phyloP scores from a whole-genome alignment of 2,113 vertebrate genomes.

The Xiphophorus couchianus region DNA sequence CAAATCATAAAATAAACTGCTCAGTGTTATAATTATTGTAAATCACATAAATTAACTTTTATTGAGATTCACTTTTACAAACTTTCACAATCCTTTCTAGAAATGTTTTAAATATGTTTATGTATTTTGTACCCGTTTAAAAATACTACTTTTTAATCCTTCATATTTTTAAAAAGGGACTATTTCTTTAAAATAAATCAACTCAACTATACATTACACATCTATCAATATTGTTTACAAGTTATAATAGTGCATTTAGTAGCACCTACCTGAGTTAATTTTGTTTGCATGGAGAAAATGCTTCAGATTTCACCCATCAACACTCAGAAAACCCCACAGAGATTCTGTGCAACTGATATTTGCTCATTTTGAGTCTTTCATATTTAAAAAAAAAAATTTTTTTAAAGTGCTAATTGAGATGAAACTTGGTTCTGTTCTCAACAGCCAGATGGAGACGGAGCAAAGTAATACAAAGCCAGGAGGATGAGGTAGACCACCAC shows the following conservation, averaged over 20 bases:
- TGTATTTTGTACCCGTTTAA: slow-evolving; percentile 8
- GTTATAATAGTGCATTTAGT: background rate
- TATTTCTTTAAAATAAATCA: background rate
- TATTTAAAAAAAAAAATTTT: background rate
- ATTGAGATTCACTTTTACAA: background rate
- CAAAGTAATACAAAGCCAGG: slow-evolving; percentile 83
- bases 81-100: too few relatives aligned
- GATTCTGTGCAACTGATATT: background rate
- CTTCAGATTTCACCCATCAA: too few relatives aligned
- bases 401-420: background rate
- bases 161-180: slow-evolving; percentile 3
- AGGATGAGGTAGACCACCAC: slow-evolving; percentile 87
- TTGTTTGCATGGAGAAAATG: background rate
- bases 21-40: background rate
- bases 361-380: background rate
- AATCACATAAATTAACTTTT: background rate
- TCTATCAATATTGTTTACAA: background rate
- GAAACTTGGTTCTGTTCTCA: slow-evolving; percentile 39
- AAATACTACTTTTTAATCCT: slow-evolving; percentile 20
- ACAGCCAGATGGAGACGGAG: slow-evolving; percentile 83
- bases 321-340: background rate
- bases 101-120: background rate
- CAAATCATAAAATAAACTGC: background rate
- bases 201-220: background rate
- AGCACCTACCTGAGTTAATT: slow-evolving; percentile 19